Conservation (phyloP, 2,113 vertebrate genomes). For the Neolamprologus brichardi region DNA sequence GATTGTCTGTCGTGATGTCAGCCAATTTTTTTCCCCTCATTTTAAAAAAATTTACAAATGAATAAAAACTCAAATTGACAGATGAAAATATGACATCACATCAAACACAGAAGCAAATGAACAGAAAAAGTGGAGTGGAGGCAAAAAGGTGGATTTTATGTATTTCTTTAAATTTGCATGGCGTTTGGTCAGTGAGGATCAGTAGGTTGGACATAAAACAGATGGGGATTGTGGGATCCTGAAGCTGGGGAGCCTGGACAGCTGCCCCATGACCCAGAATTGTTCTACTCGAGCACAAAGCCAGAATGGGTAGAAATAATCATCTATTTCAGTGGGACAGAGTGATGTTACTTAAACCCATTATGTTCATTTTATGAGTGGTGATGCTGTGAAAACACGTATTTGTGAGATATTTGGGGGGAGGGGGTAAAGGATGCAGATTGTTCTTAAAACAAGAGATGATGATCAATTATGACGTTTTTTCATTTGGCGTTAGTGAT, state of each 20-base stretch:
- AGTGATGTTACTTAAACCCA: background rate
- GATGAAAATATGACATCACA: background rate
- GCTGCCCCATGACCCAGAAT: background rate
- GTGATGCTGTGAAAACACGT: background rate
- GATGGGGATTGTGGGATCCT: background rate
- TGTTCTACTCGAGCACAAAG: background rate
- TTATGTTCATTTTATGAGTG: background rate
- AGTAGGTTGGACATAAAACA: background rate
- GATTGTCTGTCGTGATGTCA: background rate
- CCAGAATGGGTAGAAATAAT: background rate
- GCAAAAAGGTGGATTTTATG: background rate
- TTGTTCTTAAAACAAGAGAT: background rate
- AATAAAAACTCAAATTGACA: background rate
- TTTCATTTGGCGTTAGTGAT: background rate
- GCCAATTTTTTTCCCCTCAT: background rate
- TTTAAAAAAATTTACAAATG: accelerated
- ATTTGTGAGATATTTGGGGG: background rate
- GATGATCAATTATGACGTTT: background rate
- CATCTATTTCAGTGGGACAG: background rate
- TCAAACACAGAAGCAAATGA: background rate
- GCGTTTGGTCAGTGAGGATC: background rate
- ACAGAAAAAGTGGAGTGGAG: background rate
- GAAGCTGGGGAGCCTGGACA: background rate
- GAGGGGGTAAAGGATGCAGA: background rate
- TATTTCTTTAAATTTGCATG: background rate